A percentile compares a stretch with the other conserved stretches of the same genome.
These are phyloP conservation scores for Lepeophtheirus salmonis DNA, from an alignment of 1,140 invertebrate species.

Conservation along the genomic window DNA sequence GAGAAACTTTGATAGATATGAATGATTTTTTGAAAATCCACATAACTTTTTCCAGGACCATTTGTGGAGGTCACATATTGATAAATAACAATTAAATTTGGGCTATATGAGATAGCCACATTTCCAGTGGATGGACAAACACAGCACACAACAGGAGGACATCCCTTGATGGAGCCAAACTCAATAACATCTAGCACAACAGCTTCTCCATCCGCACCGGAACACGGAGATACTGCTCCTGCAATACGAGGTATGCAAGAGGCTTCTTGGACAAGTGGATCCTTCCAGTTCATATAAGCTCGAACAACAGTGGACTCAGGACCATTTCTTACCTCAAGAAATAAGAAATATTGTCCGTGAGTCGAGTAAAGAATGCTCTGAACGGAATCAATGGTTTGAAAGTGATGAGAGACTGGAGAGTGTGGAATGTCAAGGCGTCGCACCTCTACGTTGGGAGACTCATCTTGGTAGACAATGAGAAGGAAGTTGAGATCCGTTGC, in stretches of 20 bases:
- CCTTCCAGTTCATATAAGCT: neutral
- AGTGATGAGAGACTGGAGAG: neutral
- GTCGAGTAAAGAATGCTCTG: neutral
- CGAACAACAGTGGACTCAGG: neutral
- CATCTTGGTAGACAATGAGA: neutral
- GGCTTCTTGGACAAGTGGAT: neutral
- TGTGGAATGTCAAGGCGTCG: neutral
- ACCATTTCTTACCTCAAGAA: neutral
- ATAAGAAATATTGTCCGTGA: neutral
- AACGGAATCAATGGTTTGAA: slow-evolving; percentile 6
- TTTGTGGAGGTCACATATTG: neutral
- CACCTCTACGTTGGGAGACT: neutral
- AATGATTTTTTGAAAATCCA: slow-evolving; percentile 10
- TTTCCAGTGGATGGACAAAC: slow-evolving; percentile 13
- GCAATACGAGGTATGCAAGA: slow-evolving; percentile 1
- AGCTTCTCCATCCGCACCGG: neutral
- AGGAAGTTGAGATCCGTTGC: neutral
- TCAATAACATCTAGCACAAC: neutral
- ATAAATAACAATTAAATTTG: slow-evolving; percentile 4
- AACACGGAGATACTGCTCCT: neutral
- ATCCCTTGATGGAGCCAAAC: slow-evolving; percentile 3
- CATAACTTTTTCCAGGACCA: neutral
- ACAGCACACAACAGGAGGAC: neutral
- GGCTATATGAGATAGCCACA: neutral
- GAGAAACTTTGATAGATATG: slow-evolving; percentile 13